A percentile compares a stretch with the other conserved stretches of the same genome.
phyloP scores from a whole-genome alignment of 2,888 invertebrate species.

The Cheilosia variabilis region DNA sequence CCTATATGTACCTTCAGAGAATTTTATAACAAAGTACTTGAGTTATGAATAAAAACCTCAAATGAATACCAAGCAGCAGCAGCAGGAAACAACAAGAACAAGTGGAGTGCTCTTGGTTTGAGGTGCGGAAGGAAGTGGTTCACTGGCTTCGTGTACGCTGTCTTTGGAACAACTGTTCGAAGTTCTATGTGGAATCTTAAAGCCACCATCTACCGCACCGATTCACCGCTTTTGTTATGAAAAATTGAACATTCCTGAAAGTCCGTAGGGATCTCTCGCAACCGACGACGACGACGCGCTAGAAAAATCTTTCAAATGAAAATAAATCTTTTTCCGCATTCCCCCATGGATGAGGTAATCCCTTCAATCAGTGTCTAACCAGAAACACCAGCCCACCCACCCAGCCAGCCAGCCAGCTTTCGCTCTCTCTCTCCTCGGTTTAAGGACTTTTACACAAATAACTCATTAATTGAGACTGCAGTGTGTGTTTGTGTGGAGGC shows the following conservation, averaged over 20 bases:
- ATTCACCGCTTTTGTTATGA: no score
- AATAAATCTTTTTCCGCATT: background rate
- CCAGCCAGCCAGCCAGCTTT: background rate
- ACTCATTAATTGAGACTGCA: conserved; percentile 57
- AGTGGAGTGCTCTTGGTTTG: background rate
- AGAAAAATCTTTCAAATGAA: conserved; percentile 2
- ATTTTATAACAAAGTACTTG: background rate
- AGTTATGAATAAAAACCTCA: conserved; percentile 6
- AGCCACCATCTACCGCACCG: no score
- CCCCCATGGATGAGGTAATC: background rate
- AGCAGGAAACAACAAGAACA: background rate
- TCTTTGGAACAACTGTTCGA: no score
- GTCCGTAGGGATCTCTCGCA: background rate
- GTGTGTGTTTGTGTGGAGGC: background rate
- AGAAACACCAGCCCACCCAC: background rate
- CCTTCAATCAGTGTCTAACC: conserved; percentile 24
- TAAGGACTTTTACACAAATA: conserved; percentile 50
- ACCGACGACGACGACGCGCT: background rate
- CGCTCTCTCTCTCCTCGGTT: background rate
- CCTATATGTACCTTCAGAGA: background rate
- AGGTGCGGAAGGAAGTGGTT: background rate
- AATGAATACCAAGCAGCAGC: background rate
- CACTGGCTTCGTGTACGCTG: background rate
- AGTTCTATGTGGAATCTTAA: no score
- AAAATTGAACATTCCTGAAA: background rate